phyloP scores from a whole-genome alignment of 1,140 invertebrate genomes.

The Pomacea maculata region DNA sequence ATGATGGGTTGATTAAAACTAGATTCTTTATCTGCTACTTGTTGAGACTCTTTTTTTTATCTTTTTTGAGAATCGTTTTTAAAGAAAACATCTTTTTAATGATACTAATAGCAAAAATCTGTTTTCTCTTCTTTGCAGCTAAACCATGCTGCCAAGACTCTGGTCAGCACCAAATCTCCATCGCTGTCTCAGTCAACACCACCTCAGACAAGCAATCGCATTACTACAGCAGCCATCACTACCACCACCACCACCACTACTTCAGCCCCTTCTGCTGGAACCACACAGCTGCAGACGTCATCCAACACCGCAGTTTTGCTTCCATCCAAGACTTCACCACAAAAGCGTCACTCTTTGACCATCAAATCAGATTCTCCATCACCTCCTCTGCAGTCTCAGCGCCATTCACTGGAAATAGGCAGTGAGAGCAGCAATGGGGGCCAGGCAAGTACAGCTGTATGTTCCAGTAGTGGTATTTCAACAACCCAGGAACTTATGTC shows the following conservation, averaged over 20 bases:
- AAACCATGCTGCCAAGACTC: conserved; percentile 71
- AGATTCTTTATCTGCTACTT: no score
- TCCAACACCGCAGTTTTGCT: conserved; percentile 27
- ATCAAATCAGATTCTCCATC: conserved; percentile 38
- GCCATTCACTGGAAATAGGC: conserved; percentile 48
- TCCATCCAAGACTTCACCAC: conserved; percentile 33
- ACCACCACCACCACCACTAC: conserved; percentile 8
- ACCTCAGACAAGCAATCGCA: conserved; percentile 6
- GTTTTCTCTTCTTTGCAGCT: conserved; percentile 70
- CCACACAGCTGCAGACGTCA: conserved; percentile 20
- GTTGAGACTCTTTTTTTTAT: no score
- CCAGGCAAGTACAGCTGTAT: no score
- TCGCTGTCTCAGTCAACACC: conserved; percentile 11
- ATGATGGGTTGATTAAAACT: no score
- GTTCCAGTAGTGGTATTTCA: no score
- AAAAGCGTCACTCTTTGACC: conserved; percentile 57
- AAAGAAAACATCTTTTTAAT: no score
- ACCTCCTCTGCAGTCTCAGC: conserved; percentile 36
- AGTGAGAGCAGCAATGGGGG: conserved; percentile 23
- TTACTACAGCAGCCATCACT: conserved; percentile 6
- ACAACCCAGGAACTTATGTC: no score
- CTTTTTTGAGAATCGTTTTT: no score
- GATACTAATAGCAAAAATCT: neutral
- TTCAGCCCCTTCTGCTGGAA: neutral
- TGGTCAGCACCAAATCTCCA: conserved; percentile 44